These are phyloP conservation scores for Pionites leucogaster DNA, from an alignment of 2,113 vertebrate genomes.

Conservation along the genomic window DNA sequence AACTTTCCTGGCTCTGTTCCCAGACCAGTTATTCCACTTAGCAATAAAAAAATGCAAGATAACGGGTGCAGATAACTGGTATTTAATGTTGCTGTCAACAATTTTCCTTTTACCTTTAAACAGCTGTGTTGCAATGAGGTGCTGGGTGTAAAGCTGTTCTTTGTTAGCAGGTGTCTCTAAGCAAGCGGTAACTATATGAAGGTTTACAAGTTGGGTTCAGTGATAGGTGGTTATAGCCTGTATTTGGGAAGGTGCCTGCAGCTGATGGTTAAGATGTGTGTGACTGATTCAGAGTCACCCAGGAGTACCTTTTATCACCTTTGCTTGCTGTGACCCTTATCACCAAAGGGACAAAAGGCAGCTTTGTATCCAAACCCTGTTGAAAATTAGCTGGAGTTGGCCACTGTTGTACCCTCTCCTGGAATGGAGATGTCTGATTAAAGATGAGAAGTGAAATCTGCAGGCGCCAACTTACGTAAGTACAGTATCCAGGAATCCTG, in stretches of 20 bases:
- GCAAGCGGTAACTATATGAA: background rate
- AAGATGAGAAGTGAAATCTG: background rate
- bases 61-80: constrained; percentile 37
- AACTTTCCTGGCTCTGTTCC: constrained; percentile 26
- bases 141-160: background rate
- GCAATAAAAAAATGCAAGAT: constrained; percentile 52
- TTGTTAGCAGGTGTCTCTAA: background rate
- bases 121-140: background rate
- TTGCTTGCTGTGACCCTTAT: background rate
- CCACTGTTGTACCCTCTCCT: background rate
- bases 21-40: background rate
- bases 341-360: background rate
- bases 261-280: background rate
- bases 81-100: background rate
- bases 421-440: background rate
- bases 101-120: constrained; percentile 48
- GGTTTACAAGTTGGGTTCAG: background rate
- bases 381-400: background rate
- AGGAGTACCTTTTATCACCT: background rate
- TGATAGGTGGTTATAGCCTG: background rate
- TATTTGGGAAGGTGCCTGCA: too few species aligned
- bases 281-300: background rate
- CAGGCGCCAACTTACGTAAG: background rate
- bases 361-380: background rate
- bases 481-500: background rate